Evolutionary conservation across 1,140 invertebrate species (phyloP).

Genomic region (Plutomurus gul): DNA sequence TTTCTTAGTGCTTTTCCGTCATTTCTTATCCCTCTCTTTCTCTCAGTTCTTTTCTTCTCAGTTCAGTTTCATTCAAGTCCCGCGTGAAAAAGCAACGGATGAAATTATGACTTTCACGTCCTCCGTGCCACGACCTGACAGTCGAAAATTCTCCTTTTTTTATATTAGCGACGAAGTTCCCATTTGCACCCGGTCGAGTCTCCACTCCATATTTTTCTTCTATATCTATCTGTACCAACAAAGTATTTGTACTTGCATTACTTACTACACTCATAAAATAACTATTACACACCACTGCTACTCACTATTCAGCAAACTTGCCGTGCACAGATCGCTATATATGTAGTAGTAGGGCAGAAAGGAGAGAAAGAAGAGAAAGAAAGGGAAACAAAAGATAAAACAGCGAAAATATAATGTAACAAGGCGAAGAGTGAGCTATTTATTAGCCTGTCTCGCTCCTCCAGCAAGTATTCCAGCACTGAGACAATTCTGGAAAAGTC

Average conservation of each 20-base stretch:
- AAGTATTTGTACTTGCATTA: neutral
- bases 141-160: conserved; percentile 29
- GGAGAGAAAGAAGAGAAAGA: neutral
- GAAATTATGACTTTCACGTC: conserved; percentile 33
- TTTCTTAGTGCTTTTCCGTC: neutral
- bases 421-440: neutral
- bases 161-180: conserved; percentile 19
- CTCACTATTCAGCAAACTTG: conserved; percentile 1
- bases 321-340: too few relatives aligned
- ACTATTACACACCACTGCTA: neutral
- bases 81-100: conserved; percentile 26
- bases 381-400: conserved; percentile 1
- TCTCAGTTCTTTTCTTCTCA: neutral
- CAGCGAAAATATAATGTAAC: neutral
- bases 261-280: neutral
- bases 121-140: conserved; percentile 7
- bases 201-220: neutral
- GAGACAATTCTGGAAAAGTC: neutral
- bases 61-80: conserved; percentile 15
- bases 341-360: neutral
- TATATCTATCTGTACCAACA: neutral
- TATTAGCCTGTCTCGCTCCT: neutral
- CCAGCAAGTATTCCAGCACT: neutral
- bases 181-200: neutral
- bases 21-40: neutral